Percentiles rank a stretch among this genome's conserved stretches.
Evolutionary conservation across 2,888 invertebrate genomes (phyloP).

Genomic region (Endotricha flammealis): DNA sequence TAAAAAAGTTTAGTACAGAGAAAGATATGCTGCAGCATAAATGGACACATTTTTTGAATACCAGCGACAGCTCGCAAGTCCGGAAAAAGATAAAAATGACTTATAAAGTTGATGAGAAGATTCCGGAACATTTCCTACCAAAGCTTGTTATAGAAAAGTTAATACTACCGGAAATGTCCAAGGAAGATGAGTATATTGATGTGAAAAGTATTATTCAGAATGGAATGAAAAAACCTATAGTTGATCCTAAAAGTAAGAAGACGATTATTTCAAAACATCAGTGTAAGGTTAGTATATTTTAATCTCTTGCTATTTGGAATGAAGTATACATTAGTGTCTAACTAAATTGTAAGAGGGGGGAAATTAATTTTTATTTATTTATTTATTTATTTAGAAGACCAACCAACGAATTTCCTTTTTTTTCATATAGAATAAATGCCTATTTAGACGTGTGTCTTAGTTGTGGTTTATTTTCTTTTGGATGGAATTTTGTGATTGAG

Average conservation of each 20-base stretch:
- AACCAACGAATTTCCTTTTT: no score
- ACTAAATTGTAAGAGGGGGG: no score
- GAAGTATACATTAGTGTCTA: no score
- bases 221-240: conserved; percentile 34
- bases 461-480: no score
- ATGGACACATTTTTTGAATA: conserved; percentile 57
- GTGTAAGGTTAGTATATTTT: conserved; percentile 43
- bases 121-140: conserved; percentile 46
- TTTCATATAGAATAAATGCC: no score
- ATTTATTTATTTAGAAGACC: no score
- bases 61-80: conserved; percentile 37
- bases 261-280: conserved; percentile 49
- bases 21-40: conserved; percentile 59
- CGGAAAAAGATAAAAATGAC: conserved; percentile 27
- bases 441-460: no score
- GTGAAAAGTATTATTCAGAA: conserved; percentile 17
- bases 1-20: conserved; percentile 51
- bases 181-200: conserved; percentile 18
- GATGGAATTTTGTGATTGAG: no score
- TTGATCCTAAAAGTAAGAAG: conserved; percentile 45
- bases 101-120: conserved; percentile 36
- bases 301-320: no score
- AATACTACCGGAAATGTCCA: no score
- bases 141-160: conserved; percentile 40
- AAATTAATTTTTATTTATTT: no score